Conservation (phyloP, 1,140 invertebrate genomes). For the Heliconius nattereri region DNA sequence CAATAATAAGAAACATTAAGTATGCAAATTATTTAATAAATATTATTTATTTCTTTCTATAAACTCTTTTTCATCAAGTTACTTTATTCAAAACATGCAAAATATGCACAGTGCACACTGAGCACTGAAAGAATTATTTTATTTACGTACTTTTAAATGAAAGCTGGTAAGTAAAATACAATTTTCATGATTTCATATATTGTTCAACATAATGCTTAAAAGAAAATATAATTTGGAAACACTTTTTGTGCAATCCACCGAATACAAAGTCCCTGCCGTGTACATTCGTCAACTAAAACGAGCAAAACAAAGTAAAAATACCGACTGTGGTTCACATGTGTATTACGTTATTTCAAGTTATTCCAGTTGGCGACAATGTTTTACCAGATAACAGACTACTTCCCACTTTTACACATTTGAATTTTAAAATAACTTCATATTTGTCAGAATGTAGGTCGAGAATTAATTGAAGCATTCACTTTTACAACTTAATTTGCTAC, state of each 20-base stretch:
- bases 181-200: conserved; percentile 9
- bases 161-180: conserved; percentile 1
- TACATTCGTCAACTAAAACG: conserved; percentile 25
- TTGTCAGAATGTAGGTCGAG: conserved; percentile 24
- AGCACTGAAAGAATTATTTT: not conserved
- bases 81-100: not conserved
- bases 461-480: conserved; percentile 23
- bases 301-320: conserved; percentile 23
- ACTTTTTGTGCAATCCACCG: conserved; percentile 11
- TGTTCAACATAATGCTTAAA: conserved; percentile 3
- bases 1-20: too few relatives aligned
- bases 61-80: too few relatives aligned
- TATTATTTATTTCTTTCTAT: not conserved
- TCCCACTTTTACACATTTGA: conserved; percentile 20
- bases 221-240: not conserved
- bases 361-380: conserved; percentile 28
- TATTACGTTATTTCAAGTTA: conserved; percentile 31
- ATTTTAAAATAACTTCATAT: conserved; percentile 24
- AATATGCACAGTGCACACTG: not conserved
- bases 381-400: conserved; percentile 25
- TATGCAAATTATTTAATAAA: too few relatives aligned
- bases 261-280: not conserved
- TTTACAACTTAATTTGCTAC: not conserved
- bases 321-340: conserved; percentile 17
- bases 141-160: not conserved